Evolutionary conservation across 2,113 vertebrate species (phyloP).

Genomic region (Dromiciops gliroides): DNA sequence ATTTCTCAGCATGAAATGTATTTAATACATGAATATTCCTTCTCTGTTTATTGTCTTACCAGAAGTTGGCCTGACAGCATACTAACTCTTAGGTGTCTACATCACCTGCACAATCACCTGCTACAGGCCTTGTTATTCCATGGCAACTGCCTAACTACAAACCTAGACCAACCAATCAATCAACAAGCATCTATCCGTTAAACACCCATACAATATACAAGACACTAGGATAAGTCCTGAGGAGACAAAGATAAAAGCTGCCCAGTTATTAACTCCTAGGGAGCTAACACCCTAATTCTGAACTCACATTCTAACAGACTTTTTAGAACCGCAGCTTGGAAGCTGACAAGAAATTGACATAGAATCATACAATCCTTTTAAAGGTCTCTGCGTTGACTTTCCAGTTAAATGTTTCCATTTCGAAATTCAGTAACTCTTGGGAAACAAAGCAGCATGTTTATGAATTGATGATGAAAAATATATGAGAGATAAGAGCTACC

Average conservation of each 20-base stretch:
- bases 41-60: not conserved
- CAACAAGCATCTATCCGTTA: not conserved
- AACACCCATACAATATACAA: not conserved
- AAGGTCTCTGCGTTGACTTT: not conserved
- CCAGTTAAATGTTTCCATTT: not conserved
- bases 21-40: not conserved
- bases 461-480: not conserved
- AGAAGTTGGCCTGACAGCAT: not conserved
- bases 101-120: not conserved
- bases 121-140: not conserved
- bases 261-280: not conserved
- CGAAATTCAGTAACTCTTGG: not conserved
- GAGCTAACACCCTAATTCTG: not conserved
- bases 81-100: not conserved
- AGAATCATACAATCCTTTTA: not conserved
- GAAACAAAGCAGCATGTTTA: not conserved
- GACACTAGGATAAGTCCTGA: not conserved
- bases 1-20: not conserved
- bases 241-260: not conserved
- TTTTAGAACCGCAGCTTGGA: not conserved
- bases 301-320: not conserved
- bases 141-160: not conserved
- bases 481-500: not conserved
- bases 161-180: not conserved
- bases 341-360: not conserved